Base-by-base conservation (phyloP, 2,113 vertebrate species). In the Ceratotherium simum region DNA sequence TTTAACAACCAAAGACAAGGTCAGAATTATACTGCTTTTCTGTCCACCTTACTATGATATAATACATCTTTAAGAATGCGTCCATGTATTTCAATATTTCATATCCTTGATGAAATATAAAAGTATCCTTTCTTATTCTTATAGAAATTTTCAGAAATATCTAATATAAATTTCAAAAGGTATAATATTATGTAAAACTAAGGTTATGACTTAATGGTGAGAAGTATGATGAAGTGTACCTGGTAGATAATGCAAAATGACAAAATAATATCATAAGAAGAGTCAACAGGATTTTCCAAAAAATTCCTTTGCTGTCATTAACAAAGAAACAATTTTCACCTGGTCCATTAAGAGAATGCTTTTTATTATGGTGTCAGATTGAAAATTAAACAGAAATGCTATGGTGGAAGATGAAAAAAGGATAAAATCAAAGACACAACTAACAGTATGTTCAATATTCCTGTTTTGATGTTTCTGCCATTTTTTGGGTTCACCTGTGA, bases 31-130 rank as follows among this genome's bases (percentile, higher is more conserved):
- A 36, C 10, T 31, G 0, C 8, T 97, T 96, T 97, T 97, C n/a
- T 82, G 9, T 96, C 88, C 46, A 25, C 20, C 76, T 81, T 29
- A 67, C 67, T 8, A 72, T 23, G 69, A 20, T 72, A 18, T 80
- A 39, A 31, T 93, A 27, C 3, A 48, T 90, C 9, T 97, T 97
- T 81, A 90, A 88, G 33, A 79, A 93, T 17, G 51, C 25, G 73
- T 90, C 1, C 12, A 91, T 7, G n/a, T 95, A 65, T 80, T 95
- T 98, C 21, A 87, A 11, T 79, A 36, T 90, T 60, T 97, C 8
- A 93, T 72, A 89, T 48, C 33, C 69, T 94, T 75, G 18, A 67
- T 92, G n/a, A 86, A 94, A 97, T 96, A 67, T 67, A 90, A 90
- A 60, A 58, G 6, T 94, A 62, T 78, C n/a, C 0, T 95, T 96